These are phyloP conservation scores for Halichondria panicea DNA, from an alignment of 37 sponge, comb jelly and placozoan genomes.

Conservation along the genomic window DNA sequence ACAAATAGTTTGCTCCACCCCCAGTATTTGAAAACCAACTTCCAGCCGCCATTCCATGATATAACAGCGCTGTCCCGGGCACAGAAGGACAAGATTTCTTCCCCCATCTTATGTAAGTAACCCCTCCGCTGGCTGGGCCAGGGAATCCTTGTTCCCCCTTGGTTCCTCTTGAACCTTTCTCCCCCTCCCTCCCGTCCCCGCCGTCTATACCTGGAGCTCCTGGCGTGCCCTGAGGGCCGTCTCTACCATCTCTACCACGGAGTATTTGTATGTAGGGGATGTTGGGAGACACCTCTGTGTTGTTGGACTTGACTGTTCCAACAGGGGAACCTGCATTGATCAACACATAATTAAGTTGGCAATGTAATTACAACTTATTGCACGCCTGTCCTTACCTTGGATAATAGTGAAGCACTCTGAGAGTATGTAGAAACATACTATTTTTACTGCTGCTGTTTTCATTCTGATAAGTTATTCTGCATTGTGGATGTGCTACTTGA, in stretches of 20 bases:
- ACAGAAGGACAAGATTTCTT: conserved; percentile 9
- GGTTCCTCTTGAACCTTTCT: background rate
- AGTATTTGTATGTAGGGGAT: too few species aligned
- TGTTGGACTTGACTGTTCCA: too few species aligned
- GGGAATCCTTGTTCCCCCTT: background rate
- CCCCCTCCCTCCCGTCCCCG: background rate
- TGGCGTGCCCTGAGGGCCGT: conserved; percentile 2
- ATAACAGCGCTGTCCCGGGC: conserved; percentile 10
- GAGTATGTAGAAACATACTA: too few species aligned
- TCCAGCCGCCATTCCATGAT: conserved; percentile 13
- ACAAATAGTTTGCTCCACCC: conserved; percentile 21
- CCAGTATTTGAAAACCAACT: background rate
- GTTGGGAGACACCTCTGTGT: too few species aligned
- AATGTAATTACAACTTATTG: too few species aligned
- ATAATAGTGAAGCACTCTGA: too few species aligned
- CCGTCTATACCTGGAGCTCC: conserved; percentile 14
- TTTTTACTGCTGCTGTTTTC: too few species aligned
- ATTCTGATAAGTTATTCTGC: too few species aligned
- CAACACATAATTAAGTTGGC: too few species aligned
- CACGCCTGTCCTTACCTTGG: too few species aligned
- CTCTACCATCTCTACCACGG: conserved; percentile 8
- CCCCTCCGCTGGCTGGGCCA: conserved; percentile 16
- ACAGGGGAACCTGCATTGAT: too few species aligned
- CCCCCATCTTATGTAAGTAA: conserved; percentile 21
- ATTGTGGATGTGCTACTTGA: too few species aligned